Conservation (phyloP, 2,797 vertebrate genomes). For the Lepilemur septentrionalis region DNA sequence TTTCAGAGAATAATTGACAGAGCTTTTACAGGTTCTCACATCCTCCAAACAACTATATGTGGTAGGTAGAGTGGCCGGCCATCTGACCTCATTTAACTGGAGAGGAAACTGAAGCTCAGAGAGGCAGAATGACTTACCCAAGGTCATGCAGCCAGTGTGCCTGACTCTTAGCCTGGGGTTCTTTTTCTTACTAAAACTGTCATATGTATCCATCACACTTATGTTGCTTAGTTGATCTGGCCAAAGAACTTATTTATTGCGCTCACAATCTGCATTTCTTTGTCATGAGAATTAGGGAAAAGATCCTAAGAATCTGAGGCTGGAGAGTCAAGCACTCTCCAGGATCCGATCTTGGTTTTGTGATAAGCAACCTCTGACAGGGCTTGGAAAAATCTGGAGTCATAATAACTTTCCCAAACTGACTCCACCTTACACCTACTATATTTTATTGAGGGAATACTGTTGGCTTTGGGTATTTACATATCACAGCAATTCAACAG, state of each 20-base stretch:
- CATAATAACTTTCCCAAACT: conserved; percentile 23
- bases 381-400: conserved; percentile 11
- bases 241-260: conserved; percentile 15
- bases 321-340: background rate
- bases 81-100: conserved; percentile 16
- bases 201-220: background rate
- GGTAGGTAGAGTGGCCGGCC: background rate
- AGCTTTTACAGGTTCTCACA: conserved; percentile 8
- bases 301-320: conserved; percentile 27
- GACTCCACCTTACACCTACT: background rate
- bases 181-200: conserved; percentile 28
- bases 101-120: background rate
- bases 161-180: background rate
- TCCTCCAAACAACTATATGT: conserved; percentile 11
- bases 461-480: background rate
- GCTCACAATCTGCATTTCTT: background rate
- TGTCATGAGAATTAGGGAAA: conserved; percentile 23
- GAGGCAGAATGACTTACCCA: background rate
- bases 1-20: conserved; percentile 23
- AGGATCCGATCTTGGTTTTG: background rate
- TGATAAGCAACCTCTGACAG: background rate
- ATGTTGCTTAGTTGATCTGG: conserved; percentile 2
- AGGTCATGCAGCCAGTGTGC: background rate
- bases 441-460: conserved; percentile 8
- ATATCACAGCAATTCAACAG: background rate